Evolutionary conservation across 2,113 vertebrate genomes (phyloP), one percentile per base, ranked within the genome.

Genomic region (Sinosuthora webbiana): DNA sequence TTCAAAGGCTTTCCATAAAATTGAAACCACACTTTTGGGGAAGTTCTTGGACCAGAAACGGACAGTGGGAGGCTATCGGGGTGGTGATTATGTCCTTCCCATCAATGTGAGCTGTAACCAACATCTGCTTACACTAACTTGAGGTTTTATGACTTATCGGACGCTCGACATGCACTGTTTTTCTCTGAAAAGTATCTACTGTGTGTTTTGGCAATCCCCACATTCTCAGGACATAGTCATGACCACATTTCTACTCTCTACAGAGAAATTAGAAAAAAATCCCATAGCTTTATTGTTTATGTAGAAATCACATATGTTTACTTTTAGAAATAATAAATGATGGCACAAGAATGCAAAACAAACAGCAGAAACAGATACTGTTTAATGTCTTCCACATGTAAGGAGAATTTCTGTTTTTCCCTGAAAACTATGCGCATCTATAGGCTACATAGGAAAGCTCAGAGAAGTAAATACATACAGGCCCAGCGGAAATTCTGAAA

Each of bases 1-100:
- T 98, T 98, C 97, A 95, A 96, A 97, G 91, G 87, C 97, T 97
- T 98, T 97, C 90, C 95, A 91, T 93, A 97, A 98, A 98, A 98
- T 98, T 98, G 97, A 97, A 98, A 98, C 97, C 98, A 98, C 96
- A 87, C 97, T 98, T 97, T 97, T 63, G 74, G 97, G 97, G 97
- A 97, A 95, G 97, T 98, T 98, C 92, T 97, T 94, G 91, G 96
- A 96, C 94, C 86, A 95, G 86, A 94, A 96, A 89, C 68, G 97
- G 98, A 93, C 97, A 96, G 89, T 86, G 97, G 92, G 96, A 97
- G 96, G 97, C 89, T 97, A 92, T 89, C 69, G 77, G 92, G 93
- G 89, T 89, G 80, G 93, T 96, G 88, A 94, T 96, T 97, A 95
- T 83, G 94, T 89, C 91, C 44, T 97, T 95, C 89, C 78, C 83